A percentile compares a stretch with the other conserved stretches of the same genome.
phyloP scores from a whole-genome alignment of 2,888 invertebrate species.

The Lathronympha strigana region DNA sequence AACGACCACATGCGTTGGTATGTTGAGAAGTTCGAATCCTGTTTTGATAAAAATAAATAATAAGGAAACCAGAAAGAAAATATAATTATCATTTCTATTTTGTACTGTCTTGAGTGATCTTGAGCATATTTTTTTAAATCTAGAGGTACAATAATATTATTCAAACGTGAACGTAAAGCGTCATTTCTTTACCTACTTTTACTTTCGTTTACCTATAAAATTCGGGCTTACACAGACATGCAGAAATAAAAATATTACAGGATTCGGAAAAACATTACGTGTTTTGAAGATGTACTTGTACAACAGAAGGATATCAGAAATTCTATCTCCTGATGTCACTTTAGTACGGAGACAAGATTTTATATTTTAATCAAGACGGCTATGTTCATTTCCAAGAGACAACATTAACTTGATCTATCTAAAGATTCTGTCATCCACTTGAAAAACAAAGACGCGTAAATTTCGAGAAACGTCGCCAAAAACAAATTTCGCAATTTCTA shows the following conservation, averaged over 20 bases:
- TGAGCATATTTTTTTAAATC: no score
- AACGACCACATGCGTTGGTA: slow-evolving; percentile 98
- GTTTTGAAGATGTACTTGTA: no score
- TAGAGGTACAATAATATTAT: no score
- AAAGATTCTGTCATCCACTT: slow-evolving; percentile 26
- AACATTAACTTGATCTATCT: slow-evolving; percentile 10
- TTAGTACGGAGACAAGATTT: background rate
- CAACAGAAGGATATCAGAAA: no score
- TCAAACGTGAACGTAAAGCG: no score
- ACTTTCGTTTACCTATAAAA: no score
- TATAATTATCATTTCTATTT: background rate
- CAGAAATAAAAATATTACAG: no score
- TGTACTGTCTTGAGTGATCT: no score
- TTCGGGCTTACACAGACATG: no score
- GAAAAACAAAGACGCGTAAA: slow-evolving; percentile 42
- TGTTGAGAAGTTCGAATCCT: slow-evolving; percentile 97
- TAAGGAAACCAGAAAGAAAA: background rate
- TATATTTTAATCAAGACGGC: background rate
- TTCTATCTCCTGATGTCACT: no score
- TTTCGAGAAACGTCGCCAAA: slow-evolving; percentile 18
- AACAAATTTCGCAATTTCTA: slow-evolving; percentile 38
- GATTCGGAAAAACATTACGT: no score
- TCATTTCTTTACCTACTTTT: no score
- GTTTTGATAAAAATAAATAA: slow-evolving; percentile 4
- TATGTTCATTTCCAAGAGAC: background rate